Evolutionary conservation across 1,140 invertebrate species (phyloP), one percentile per base, ranked within the genome.

Genomic region (Sarcophaga bullata): DNA sequence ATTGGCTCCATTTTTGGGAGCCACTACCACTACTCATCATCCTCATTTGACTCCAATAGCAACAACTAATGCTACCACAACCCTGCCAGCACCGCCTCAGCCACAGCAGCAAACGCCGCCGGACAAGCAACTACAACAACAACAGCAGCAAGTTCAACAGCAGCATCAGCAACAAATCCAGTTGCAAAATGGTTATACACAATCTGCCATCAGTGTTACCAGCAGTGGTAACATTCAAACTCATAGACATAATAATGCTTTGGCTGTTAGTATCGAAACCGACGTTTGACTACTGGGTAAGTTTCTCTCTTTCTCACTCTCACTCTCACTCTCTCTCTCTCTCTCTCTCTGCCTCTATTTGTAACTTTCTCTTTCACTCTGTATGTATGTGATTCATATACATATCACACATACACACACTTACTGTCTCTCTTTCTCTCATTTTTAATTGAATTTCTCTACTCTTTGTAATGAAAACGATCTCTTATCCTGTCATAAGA

Each of bases 211-310:
- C 68, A 84, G 84, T 84, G 83, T 85, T 84, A 86, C 82, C 80
- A 94, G 93, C 81, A 94, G 93, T 86, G 95, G 96, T 91, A 93
- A 94, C 90, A 96, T 95, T 91, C 95, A 94, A 91, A 96, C 95
- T 90, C 93, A 95, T 86, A 94, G 95, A 90, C 95, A 96, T 91
- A 97, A 97, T 91, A 97, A 89, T 87, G 89, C 89, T 82, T 85
- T 90, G 84, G 93, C 94, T 90, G 94, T 96, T 93, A 95, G 95
- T 91, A 96, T 98, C 91, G 97, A 98, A 93, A 98, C 97, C 92
- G 97, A 98, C 93, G 97, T 98, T 94, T 98, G 97, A 98, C 96
- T 96, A 95, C 93, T 93, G 93, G 95, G 95, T 96, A 92, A 93
- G 92, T 91, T 81, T n/a, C 19, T n/a, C 11, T 8, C 75, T 47